Evolutionary conservation across 2,888 invertebrate genomes (phyloP).

Genomic region (Orthonychiurus folsomi): DNA sequence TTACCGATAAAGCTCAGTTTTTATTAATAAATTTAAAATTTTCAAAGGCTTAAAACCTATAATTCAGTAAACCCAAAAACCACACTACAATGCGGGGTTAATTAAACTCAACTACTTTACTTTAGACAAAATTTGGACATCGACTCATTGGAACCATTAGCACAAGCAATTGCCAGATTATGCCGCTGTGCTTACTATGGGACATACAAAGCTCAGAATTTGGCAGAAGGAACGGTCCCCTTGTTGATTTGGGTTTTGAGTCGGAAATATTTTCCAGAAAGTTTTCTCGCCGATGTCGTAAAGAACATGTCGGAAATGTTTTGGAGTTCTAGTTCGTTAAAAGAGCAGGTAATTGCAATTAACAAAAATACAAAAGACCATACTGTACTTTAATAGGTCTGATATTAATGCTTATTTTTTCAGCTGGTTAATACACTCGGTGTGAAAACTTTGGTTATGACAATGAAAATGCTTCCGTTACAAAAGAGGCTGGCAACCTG

Average conservation of each 20-base stretch:
- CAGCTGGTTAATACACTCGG: constrained; percentile 28
- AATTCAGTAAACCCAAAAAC: too few species aligned
- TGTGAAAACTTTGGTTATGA: constrained; percentile 19
- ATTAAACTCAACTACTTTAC: too few species aligned
- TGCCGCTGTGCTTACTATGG: constrained; percentile 29
- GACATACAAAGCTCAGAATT: constrained; percentile 26
- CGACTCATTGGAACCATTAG: not conserved
- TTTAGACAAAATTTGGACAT: constrained; percentile 12
- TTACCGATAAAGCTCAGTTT: too few species aligned
- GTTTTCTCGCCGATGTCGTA: constrained; percentile 21
- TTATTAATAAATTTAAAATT: too few species aligned
- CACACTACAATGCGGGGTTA: too few species aligned
- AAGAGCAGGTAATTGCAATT: constrained; percentile 25
- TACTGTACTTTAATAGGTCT: not conserved
- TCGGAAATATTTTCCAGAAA: constrained; percentile 20
- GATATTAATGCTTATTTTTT: constrained; percentile 5
- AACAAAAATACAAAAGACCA: not conserved
- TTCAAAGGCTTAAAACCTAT: too few species aligned
- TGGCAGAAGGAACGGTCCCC: constrained; percentile 23
- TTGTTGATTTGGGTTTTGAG: constrained; percentile 32
- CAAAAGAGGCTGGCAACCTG: constrained; percentile 24
- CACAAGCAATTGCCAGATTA: constrained; percentile 13
- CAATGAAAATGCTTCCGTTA: constrained; percentile 15
- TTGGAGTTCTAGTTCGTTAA: constrained; percentile 23
- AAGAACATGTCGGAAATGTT: constrained; percentile 33